These are phyloP conservation scores for Sorex araneus DNA, from an alignment of 2,113 vertebrate genomes.

Conservation along the genomic window DNA sequence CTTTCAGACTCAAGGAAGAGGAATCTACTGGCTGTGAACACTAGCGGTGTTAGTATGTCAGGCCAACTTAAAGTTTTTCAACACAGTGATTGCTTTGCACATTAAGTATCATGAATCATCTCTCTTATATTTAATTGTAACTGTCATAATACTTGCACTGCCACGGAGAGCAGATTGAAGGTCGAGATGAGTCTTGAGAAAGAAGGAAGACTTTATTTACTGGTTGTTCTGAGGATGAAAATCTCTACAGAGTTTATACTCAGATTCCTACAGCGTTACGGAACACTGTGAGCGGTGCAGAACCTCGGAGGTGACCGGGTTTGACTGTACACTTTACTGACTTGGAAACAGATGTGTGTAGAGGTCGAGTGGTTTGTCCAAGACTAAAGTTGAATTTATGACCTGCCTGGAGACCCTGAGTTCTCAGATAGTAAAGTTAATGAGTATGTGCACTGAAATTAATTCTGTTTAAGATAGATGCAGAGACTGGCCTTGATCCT, in stretches of 20 bases:
- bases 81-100: not conserved
- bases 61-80: not conserved
- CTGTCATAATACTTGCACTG: too few species aligned
- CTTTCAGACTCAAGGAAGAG: not conserved
- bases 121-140: not conserved
- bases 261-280: not conserved
- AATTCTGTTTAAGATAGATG: constrained; percentile 41
- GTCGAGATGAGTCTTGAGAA: not conserved
- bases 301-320: not conserved
- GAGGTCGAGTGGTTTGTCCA: not conserved
- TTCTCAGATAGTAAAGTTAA: constrained; percentile 22
- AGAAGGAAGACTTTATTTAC: not conserved
- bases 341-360: constrained; percentile 33
- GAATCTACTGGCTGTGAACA: not conserved
- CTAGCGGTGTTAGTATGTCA: not conserved
- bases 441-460: not conserved
- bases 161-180: not conserved
- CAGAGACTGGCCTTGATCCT: constrained; percentile 19
- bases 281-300: not conserved
- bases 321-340: not conserved
- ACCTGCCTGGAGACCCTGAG: not conserved
- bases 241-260: not conserved
- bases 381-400: not conserved
- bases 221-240: constrained; percentile 7
- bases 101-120: not conserved